phyloP scores from a whole-genome alignment of 2,113 vertebrate species.

The Dipodomys spectabilis region DNA sequence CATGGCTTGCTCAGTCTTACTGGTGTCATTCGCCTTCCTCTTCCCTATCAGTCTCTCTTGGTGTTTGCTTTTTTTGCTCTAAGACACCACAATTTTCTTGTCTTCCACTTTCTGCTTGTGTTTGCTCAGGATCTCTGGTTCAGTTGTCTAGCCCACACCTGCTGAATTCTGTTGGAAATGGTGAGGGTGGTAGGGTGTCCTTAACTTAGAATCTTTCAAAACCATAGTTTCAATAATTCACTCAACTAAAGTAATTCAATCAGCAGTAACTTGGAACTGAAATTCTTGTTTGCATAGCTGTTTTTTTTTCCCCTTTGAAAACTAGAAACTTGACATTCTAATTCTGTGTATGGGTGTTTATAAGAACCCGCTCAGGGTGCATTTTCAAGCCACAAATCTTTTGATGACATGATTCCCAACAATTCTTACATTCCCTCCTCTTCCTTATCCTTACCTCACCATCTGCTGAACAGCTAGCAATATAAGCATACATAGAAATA shows the following conservation, averaged over 20 bases:
- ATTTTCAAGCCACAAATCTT: neutral
- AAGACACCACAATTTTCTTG: neutral
- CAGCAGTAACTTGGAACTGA: neutral
- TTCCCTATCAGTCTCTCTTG: neutral
- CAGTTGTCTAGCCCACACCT: neutral
- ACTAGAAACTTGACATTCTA: neutral
- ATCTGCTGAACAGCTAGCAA: neutral
- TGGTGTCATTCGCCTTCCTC: neutral
- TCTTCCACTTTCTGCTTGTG: neutral
- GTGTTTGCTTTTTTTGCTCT: neutral
- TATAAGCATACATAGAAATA: neutral
- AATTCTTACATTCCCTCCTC: neutral
- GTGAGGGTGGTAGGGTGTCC: neutral
- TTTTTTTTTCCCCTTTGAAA: neutral
- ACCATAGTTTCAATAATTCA: neutral
- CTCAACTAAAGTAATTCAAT: constrained; percentile 1
- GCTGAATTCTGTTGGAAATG: neutral
- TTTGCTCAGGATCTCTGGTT: neutral
- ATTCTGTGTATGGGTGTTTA: neutral
- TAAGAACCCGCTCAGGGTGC: neutral
- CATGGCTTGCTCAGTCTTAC: neutral
- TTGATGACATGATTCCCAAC: neutral
- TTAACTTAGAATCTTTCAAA: constrained; percentile 15
- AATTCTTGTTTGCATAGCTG: neutral
- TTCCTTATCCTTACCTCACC: accelerated